Conservation (phyloP, 2,113 vertebrate genomes). For the Conger conger region DNA sequence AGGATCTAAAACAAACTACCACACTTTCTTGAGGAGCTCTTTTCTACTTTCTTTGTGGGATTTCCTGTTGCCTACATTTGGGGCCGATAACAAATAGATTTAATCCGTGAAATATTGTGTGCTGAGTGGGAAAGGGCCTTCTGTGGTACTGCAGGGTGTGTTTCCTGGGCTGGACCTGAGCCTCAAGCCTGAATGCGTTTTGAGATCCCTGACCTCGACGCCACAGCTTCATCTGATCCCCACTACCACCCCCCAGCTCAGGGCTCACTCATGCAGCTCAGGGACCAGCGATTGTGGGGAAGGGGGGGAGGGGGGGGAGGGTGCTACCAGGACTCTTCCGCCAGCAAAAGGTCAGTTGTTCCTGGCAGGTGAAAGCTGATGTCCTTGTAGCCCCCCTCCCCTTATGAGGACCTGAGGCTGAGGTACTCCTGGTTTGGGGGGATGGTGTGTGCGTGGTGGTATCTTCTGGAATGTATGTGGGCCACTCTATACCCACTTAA, state of each 20-base stretch:
- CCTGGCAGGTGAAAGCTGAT: slow-evolving; percentile 17
- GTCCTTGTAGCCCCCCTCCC: not conserved
- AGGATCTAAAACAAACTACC: too few relatives aligned
- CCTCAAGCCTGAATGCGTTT: not conserved
- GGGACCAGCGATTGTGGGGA: not conserved
- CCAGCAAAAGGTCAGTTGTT: slow-evolving; percentile 23
- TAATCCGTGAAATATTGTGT: not conserved
- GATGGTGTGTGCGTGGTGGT: too few relatives aligned
- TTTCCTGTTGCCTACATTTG: slow-evolving; percentile 2
- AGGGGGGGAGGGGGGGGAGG: not conserved
- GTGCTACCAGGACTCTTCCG: not conserved
- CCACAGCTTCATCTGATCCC: not conserved
- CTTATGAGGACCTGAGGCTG: not conserved
- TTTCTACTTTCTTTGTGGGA: too few relatives aligned
- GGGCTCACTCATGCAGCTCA: not conserved
- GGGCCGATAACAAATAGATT: not conserved
- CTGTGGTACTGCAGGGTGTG: not conserved
- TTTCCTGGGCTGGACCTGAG: not conserved
- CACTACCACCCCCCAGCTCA: not conserved
- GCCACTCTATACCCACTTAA: not conserved
- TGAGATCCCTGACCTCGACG: not conserved
- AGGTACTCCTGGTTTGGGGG: not conserved
- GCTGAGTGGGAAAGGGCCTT: not conserved
- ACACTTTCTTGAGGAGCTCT: too few relatives aligned
- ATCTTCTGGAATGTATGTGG: not conserved